Conservation (phyloP, 2,888 invertebrate species). For the Ecdyonurus torrentis region DNA sequence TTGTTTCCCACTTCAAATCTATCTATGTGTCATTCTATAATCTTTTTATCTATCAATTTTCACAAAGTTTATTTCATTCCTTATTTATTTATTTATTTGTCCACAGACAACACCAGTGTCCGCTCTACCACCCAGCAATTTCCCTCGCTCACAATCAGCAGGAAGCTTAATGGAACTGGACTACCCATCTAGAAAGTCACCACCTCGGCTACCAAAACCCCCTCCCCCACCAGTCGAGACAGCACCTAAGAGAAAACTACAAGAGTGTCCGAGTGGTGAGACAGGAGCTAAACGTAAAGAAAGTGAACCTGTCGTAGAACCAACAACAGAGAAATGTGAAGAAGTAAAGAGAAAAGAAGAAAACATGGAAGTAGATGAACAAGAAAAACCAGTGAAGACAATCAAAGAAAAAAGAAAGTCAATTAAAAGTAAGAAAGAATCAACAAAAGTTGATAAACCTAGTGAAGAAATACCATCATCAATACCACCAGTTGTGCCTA, state of each 20-base stretch:
- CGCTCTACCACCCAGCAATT: slow-evolving; percentile 13
- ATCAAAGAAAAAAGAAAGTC: slow-evolving; percentile 4
- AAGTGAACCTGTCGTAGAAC: neutral
- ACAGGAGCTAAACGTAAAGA: slow-evolving; percentile 24
- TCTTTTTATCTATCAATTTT: too few relatives aligned
- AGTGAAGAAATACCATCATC: neutral
- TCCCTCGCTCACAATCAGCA: slow-evolving; percentile 44
- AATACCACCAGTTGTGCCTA: neutral
- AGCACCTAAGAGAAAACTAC: slow-evolving; percentile 54
- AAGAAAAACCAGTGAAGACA: slow-evolving; percentile 1
- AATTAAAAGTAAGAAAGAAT: slow-evolving; percentile 10
- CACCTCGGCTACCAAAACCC: neutral
- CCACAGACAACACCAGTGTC: neutral
- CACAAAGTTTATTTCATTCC: neutral
- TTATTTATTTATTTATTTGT: neutral
- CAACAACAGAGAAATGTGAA: slow-evolving; percentile 1
- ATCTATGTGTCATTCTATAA: too few relatives aligned
- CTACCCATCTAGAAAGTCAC: slow-evolving; percentile 10
- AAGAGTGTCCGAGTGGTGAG: slow-evolving; percentile 5
- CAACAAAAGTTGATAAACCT: neutral
- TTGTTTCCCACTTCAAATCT: too few relatives aligned
- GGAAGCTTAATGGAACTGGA: slow-evolving; percentile 56
- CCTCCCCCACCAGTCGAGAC: slow-evolving; percentile 11
- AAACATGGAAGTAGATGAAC: neutral
- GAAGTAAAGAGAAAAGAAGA: slow-evolving; percentile 7